Base-by-base conservation (phyloP, 2,888 invertebrate species). In the Petrolisthes cinctipes region DNA sequence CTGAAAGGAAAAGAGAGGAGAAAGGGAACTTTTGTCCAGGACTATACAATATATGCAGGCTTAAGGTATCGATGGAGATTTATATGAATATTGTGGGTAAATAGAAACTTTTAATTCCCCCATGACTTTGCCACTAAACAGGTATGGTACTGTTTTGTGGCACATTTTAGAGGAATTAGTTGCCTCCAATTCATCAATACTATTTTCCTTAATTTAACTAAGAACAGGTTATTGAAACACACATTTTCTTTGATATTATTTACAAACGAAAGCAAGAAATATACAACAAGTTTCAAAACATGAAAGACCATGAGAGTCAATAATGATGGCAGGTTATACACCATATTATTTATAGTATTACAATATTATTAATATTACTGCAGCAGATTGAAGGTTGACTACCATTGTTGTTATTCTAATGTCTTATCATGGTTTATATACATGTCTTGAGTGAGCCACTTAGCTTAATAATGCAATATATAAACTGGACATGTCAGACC, bases 191-290 rank as follows among this genome's bases (percentile, higher is more conserved):
- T 37, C 37, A 37, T 37, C 37, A 2, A 37, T 37, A 37, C 37
- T 2, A 37, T 53, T 14, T 37, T 53, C 17, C 14, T 37, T 23
- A 5, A 78, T 37, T 78, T 78, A 14, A 17, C 9, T 7, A 53
- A 7, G 37, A 37, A 79, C 17, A 54, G 57, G 56, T 54, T n/a
- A 79, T 53, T 53, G 7, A 53, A 53, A 79, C 9, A 56, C 9
- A 23, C 37, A n/a, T 20, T 71, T 71, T 71, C 71, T n/a, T 71
- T 14, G 6, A n/a, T 71, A 61, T 86, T 86, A 83, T 83, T 86
- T 86, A 86, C 83, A 86, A 86, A 86, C 86, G 83, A 86, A 86
- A 86, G 86, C 86, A 86, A 83, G 78, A 86, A 86, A 82, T 86
- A 68, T 86, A 86, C 86, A 86, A 86, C 86, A 86, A 86, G 86